Conservation (phyloP, 2,888 invertebrate genomes). For the Meiosimyza decipiens region DNA sequence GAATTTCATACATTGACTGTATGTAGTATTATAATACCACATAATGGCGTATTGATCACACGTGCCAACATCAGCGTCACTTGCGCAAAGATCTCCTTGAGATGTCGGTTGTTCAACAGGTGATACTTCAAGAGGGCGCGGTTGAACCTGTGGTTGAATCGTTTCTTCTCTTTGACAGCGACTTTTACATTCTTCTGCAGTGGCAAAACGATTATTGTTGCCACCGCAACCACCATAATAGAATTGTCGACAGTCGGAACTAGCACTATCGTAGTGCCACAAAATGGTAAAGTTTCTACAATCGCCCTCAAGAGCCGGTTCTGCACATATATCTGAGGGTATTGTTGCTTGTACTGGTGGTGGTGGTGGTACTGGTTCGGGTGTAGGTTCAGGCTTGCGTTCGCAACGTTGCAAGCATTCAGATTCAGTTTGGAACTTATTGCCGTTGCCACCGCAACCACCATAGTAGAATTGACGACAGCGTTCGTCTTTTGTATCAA, state of each 20-base stretch:
- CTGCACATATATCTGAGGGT: conserved; percentile 68
- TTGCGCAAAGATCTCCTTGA: conserved; percentile 69
- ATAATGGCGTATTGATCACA: conserved; percentile 80
- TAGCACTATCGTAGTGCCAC: conserved; percentile 85
- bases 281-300: conserved; percentile 78
- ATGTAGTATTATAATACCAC: conserved; percentile 79
- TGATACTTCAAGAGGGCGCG: neutral
- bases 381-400: conserved; percentile 66
- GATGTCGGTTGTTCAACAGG: conserved; percentile 3
- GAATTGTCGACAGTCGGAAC: conserved; percentile 80
- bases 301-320: conserved; percentile 72
- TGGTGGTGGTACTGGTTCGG: conserved; percentile 36
- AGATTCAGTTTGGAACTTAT: conserved; percentile 79
- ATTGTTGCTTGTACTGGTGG: neutral
- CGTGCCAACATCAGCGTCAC: conserved; percentile 77
- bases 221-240: conserved; percentile 93
- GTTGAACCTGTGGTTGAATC: conserved; percentile 47
- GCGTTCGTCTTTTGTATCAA: conserved; percentile 77
- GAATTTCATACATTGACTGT: conserved; percentile 78
- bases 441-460: conserved; percentile 92
- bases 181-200: conserved; percentile 74
- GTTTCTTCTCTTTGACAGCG: conserved; percentile 70
- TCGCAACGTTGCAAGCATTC: conserved; percentile 77
- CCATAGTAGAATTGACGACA: conserved; percentile 89
- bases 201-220: conserved; percentile 86